These are phyloP conservation scores for Adelphocoris suturalis DNA, from an alignment of 2,888 invertebrate genomes.

Conservation along the genomic window DNA sequence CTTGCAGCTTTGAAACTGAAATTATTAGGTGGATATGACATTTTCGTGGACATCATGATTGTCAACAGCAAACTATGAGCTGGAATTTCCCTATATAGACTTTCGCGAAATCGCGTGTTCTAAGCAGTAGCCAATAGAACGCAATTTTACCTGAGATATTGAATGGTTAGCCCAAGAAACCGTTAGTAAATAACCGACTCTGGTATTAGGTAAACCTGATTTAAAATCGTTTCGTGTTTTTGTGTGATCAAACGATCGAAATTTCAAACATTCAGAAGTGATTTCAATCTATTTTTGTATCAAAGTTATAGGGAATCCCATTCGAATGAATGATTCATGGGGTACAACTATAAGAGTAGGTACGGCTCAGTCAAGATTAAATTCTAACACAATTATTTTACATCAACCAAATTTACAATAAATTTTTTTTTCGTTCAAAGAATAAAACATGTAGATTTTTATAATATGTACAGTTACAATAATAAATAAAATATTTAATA, in stretches of 20 bases:
- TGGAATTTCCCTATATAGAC: not conserved
- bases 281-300: not conserved
- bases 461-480: slow-evolving; percentile 42
- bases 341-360: slow-evolving; percentile 21
- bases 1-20: not conserved
- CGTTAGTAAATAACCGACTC: not conserved
- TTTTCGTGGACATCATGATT: slow-evolving; percentile 57
- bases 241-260: not conserved
- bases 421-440: slow-evolving; percentile 46
- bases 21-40: not conserved
- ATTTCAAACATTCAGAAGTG: not conserved
- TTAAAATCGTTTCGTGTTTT: not conserved
- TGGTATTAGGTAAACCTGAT: not conserved
- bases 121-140: not conserved
- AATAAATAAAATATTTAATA: slow-evolving; percentile 50
- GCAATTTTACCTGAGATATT: not conserved
- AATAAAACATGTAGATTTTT: slow-evolving; percentile 42
- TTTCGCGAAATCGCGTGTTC: not conserved
- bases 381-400: slow-evolving; percentile 50
- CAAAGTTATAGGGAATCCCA: slow-evolving; percentile 29
- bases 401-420: slow-evolving; percentile 50
- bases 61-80: slow-evolving; percentile 71
- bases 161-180: not conserved
- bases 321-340: not conserved
- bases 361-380: slow-evolving; percentile 54